Evolutionary conservation across 1,140 invertebrate genomes (phyloP).

Genomic region (Hyles vespertilio): DNA sequence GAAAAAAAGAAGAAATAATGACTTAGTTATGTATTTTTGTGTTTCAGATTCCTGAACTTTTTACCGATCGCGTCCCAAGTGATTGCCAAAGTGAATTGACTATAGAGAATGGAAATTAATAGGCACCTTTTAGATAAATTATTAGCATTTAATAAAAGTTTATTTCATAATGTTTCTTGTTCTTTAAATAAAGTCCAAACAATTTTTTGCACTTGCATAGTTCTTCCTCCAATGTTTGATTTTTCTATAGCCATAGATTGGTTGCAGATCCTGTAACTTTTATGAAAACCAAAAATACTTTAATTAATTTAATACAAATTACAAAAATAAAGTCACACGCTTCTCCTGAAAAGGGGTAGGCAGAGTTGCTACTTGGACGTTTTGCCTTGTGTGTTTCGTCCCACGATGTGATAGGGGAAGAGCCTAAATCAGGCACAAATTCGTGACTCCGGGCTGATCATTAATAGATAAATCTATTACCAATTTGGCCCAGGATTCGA

Average conservation of each 20-base stretch:
- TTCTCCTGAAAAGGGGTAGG: too few relatives aligned
- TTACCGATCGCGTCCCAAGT: slow-evolving; percentile 66
- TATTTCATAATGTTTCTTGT: slow-evolving; percentile 22
- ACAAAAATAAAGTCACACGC: too few relatives aligned
- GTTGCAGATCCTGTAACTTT: slow-evolving; percentile 46
- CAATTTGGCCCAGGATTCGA: too few relatives aligned
- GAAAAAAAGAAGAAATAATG: too few relatives aligned
- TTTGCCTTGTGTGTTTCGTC: too few relatives aligned
- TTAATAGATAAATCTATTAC: too few relatives aligned
- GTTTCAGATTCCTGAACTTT: slow-evolving; percentile 51
- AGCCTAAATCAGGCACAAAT: too few relatives aligned
- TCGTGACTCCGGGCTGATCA: too few relatives aligned
- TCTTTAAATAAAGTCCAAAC: slow-evolving; percentile 50
- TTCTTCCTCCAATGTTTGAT: slow-evolving; percentile 52
- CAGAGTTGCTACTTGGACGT: too few relatives aligned
- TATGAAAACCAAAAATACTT: not conserved
- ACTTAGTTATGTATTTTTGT: not conserved
- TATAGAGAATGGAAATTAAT: slow-evolving; percentile 51
- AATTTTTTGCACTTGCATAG: slow-evolving; percentile 52
- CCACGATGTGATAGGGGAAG: too few relatives aligned
- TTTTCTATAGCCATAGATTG: slow-evolving; percentile 63
- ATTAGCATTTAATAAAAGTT: slow-evolving; percentile 26
- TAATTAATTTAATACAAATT: too few relatives aligned
- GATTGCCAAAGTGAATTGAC: slow-evolving; percentile 68
- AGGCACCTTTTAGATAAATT: slow-evolving; percentile 18